Conservation (phyloP, 2,113 vertebrate species). For the Amia ocellicauda region DNA sequence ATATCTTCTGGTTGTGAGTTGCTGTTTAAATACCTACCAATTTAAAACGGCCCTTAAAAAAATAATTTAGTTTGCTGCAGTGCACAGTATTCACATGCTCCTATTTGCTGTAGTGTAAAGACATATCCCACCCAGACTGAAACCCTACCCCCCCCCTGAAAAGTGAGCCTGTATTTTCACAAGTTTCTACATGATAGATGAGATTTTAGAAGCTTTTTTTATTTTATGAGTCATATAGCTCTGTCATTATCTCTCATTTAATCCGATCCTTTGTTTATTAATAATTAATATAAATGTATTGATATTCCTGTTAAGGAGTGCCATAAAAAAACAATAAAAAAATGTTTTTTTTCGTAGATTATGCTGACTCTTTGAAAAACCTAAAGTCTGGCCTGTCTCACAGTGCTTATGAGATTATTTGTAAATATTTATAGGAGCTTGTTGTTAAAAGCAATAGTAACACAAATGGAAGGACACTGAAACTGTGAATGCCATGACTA, state of each 20-base stretch:
- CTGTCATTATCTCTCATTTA: constrained; percentile 70
- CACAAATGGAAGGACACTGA: too few species aligned
- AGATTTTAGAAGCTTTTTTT: constrained; percentile 64
- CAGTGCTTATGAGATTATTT: too few species aligned
- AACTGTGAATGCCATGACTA: too few species aligned
- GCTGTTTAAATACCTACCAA: constrained; percentile 50
- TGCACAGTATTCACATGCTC: constrained; percentile 55
- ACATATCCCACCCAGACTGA: constrained; percentile 56
- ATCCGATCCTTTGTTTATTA: constrained; percentile 68
- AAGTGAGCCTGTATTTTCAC: constrained; percentile 68
- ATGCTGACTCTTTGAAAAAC: too few species aligned
- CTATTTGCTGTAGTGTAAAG: constrained; percentile 64
- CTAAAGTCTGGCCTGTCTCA: too few species aligned
- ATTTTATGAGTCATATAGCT: constrained; percentile 58
- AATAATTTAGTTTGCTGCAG: constrained; percentile 43
- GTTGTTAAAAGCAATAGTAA: too few species aligned
- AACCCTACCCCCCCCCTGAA: constrained; percentile 58
- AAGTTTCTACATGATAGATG: constrained; percentile 74
- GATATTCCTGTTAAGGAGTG: constrained; percentile 28
- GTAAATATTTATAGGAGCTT: too few species aligned
- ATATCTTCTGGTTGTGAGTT: constrained; percentile 49
- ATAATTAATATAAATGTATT: constrained; percentile 62
- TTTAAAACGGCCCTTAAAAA: constrained; percentile 45
- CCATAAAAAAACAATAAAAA: constrained; percentile 27
- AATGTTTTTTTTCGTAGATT: constrained; percentile 10